A percentile compares a stretch with the other conserved stretches of the same genome.
These are phyloP conservation scores for Coleophora deauratella DNA, from an alignment of 2,888 invertebrate genomes.

Conservation along the genomic window DNA sequence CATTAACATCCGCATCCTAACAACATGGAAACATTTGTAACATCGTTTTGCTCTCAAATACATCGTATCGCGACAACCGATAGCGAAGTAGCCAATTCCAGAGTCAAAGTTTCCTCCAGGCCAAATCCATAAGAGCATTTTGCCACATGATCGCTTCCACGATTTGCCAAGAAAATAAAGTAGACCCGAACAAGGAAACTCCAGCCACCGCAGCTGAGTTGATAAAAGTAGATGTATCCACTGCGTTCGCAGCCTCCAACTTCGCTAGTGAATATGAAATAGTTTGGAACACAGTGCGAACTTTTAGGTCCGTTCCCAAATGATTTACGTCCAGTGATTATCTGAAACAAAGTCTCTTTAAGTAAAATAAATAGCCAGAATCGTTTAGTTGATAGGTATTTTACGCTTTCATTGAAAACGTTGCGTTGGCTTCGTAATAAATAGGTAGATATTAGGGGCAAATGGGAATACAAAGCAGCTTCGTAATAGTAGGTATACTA, in stretches of 20 bases:
- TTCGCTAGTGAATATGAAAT: conserved; percentile 47
- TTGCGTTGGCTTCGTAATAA: too few relatives aligned
- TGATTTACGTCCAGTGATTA: conserved; percentile 8
- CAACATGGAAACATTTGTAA: conserved; percentile 30
- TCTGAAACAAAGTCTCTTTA: neutral
- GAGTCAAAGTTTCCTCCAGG: conserved; percentile 65
- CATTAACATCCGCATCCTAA: conserved; percentile 50
- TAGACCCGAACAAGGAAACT: conserved; percentile 50
- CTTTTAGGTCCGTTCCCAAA: conserved; percentile 21
- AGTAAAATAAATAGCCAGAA: too few relatives aligned
- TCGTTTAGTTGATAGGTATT: too few relatives aligned
- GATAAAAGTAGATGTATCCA: conserved; percentile 46
- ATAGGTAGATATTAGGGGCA: too few relatives aligned
- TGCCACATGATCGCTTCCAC: conserved; percentile 71
- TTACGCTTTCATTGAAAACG: too few relatives aligned
- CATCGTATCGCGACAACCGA: conserved; percentile 31
- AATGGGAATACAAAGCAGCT: too few relatives aligned
- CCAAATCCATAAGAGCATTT: conserved; percentile 69
- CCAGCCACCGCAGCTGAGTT: conserved; percentile 48
- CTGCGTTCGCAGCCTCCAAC: conserved; percentile 29
- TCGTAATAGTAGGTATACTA: too few relatives aligned
- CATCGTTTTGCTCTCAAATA: conserved; percentile 70
- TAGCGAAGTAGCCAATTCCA: conserved; percentile 47
- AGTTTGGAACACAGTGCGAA: conserved; percentile 25
- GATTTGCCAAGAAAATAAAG: conserved; percentile 70